Percentiles rank a stretch among this genome's conserved stretches.
Conservation (phyloP, 2,113 vertebrate genomes). For the Syrmaticus mikado region DNA sequence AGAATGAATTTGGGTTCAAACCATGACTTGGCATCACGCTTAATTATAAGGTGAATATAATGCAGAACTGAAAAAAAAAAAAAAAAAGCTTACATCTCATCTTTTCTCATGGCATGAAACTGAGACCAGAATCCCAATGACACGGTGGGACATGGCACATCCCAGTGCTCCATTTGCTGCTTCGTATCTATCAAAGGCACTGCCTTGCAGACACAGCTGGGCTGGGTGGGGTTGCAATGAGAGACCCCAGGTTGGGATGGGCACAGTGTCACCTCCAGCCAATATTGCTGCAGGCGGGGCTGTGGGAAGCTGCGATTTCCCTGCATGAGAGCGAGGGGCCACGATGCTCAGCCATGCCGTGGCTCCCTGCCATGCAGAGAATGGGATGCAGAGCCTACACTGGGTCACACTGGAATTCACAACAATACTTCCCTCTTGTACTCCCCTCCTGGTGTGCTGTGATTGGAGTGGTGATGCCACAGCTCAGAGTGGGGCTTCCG, state of each 20-base stretch:
- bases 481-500: accelerated
- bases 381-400: background rate
- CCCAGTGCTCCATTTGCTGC: background rate
- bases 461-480: background rate
- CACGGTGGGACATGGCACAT: background rate
- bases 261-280: background rate
- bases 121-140: background rate
- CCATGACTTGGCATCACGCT: background rate
- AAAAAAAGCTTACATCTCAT: no score
- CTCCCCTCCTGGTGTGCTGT: background rate
- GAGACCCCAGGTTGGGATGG: background rate
- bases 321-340: background rate
- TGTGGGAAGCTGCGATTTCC: background rate
- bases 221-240: background rate
- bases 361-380: background rate
- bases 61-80: background rate
- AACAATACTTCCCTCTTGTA: no score
- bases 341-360: background rate
- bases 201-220: background rate
- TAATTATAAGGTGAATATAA: background rate
- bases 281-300: background rate
- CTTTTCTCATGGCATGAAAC: background rate
- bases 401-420: background rate
- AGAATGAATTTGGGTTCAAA: background rate
- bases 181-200: background rate